A percentile compares a stretch with the other conserved stretches of the same genome.
Evolutionary conservation across 1,140 invertebrate genomes (phyloP).

Genomic region (Nylanderia fulva): DNA sequence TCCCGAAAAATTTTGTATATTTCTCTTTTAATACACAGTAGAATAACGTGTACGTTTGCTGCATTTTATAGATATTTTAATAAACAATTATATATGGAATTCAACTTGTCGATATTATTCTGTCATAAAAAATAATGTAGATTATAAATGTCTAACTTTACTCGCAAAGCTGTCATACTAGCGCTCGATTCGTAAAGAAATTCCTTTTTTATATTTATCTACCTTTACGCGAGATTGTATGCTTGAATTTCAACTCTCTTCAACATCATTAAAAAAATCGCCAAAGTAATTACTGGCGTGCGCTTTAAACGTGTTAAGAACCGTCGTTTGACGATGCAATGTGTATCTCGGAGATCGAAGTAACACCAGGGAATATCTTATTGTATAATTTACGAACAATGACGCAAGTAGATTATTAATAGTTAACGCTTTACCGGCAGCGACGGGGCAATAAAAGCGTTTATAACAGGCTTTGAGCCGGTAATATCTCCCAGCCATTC

Average conservation of each 20-base stretch:
- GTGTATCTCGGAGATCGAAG: neutral
- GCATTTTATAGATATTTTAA: neutral
- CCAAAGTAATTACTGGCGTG: constrained; percentile 15
- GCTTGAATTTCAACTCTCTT: neutral
- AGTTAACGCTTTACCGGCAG: constrained; percentile 9
- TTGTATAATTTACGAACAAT: constrained; percentile 34
- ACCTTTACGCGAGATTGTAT: neutral
- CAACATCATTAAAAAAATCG: constrained; percentile 6
- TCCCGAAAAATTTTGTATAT: too few relatives aligned
- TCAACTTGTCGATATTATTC: neutral
- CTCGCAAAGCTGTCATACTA: neutral
- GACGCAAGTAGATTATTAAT: constrained; percentile 47
- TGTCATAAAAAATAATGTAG: neutral
- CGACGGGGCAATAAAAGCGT: constrained; percentile 27
- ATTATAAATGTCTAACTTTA: neutral
- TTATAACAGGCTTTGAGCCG: neutral
- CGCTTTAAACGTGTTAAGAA: constrained; percentile 15
- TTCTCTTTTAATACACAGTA: neutral
- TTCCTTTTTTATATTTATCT: neutral
- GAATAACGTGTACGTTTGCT: neutral
- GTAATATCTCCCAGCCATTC: constrained; percentile 36
- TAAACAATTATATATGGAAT: neutral
- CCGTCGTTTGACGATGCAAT: neutral
- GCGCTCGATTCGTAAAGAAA: constrained; percentile 10
- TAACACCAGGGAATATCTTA: constrained; percentile 27